Conservation (phyloP, 2,888 invertebrate genomes). For the Caenorhabditis sinica region DNA sequence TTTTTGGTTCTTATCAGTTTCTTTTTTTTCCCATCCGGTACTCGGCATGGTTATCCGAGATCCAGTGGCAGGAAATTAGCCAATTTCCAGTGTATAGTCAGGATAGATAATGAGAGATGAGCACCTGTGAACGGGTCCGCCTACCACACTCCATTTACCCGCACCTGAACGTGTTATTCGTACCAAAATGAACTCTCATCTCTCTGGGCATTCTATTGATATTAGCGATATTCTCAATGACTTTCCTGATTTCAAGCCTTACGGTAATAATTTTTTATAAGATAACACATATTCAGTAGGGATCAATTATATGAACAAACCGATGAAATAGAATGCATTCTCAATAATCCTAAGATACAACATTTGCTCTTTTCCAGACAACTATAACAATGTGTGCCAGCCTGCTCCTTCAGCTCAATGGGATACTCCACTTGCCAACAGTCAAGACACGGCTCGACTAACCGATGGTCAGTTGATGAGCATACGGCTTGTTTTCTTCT, state of each 20-base stretch:
- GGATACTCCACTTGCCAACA: conserved; percentile 57
- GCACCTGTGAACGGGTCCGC: conserved; percentile 1
- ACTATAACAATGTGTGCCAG: conserved; percentile 62
- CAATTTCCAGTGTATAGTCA: conserved; percentile 32
- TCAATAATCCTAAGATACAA: too few relatives aligned
- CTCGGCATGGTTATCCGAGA: conserved; percentile 25
- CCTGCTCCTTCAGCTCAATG: conserved; percentile 58
- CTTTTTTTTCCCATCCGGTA: conserved; percentile 12
- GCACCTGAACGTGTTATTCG: not conserved
- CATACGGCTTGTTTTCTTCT: conserved; percentile 2
- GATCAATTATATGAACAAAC: too few relatives aligned
- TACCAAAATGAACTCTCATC: conserved; percentile 11
- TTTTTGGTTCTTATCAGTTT: conserved; percentile 15
- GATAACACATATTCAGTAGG: too few relatives aligned
- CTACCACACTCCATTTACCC: not conserved
- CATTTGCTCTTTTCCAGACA: conserved; percentile 37
- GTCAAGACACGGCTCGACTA: conserved; percentile 45
- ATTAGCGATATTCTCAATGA: not conserved
- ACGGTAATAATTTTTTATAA: not conserved
- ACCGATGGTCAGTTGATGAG: conserved; percentile 62
- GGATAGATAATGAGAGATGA: conserved; percentile 46
- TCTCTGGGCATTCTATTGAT: not conserved
- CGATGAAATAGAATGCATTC: too few relatives aligned
- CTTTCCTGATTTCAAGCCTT: not conserved
- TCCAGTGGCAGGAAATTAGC: conserved; percentile 49